Base-by-base conservation (phyloP, 2,888 invertebrate genomes). In the Panorpa germanica region DNA sequence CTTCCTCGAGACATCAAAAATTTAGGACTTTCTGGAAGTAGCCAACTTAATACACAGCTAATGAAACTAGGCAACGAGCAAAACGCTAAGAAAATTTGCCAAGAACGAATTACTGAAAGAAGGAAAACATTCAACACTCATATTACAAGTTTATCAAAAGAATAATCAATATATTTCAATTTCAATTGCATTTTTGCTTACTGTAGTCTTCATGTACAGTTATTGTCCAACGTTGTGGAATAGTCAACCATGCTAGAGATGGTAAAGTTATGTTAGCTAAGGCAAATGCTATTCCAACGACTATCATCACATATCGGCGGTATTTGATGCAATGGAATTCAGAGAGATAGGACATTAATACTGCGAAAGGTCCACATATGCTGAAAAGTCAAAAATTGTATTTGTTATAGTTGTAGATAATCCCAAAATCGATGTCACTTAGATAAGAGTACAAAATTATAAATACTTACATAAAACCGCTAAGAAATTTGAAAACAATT, bases 391-490 rank as follows among this genome's bases (percentile, higher is more conserved):
- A n/a, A n/a, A n/a, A n/a, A n/a, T n/a, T n/a, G n/a, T n/a, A n/a
- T n/a, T n/a, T n/a, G n/a, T n/a, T n/a, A n/a, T n/a, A n/a, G n/a
- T n/a, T n/a, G n/a, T n/a, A n/a, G n/a, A n/a, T n/a, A n/a, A n/a
- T n/a, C n/a, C n/a, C n/a, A n/a, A n/a, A n/a, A n/a, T n/a, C n/a
- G n/a, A n/a, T n/a, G n/a, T n/a, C n/a, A n/a, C n/a, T n/a, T n/a
- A n/a, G n/a, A n/a, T n/a, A n/a, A n/a, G n/a, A n/a, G n/a, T n/a
- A n/a, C n/a, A n/a, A n/a, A n/a, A n/a, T n/a, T n/a, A n/a, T n/a
- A n/a, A n/a, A n/a, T n/a, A 61, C 74, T 70, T 47, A 81, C 81
- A 77, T 59, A 37, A 80, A 65, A 2, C 82, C 82, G 31, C 70
- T 70, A 21, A 71, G 48, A 45, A 72, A 76, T 47, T 77, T 73